Base-by-base conservation (phyloP, 2,888 invertebrate genomes). In the Eueremaeus valkanovi region DNA sequence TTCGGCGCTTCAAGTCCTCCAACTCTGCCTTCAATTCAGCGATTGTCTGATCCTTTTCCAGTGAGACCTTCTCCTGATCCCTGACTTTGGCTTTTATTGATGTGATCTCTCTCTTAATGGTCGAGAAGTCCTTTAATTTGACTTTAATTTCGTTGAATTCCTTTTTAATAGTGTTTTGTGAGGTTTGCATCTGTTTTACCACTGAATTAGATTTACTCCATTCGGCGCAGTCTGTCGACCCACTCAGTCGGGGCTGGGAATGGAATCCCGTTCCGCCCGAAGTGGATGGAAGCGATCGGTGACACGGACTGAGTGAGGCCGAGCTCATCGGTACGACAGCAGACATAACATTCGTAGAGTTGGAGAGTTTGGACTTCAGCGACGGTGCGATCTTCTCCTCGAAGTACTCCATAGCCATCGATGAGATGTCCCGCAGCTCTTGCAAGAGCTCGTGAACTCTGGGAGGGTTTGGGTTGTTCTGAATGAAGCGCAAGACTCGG, bases 331-430 rank as follows among this genome's bases (percentile, higher is more conserved):
- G 21, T 3, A 40, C 45, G 18, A 66, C 61, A 6, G 68, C 13
- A 3, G 73, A 24, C 1, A 61, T 51, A 2, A 1, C 29, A 73
- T 9, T n/a, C 1, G 21, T 68, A 2, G 73, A n/a, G 18, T 16
- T 18, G 6, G 33, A 31, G 13, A 66, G 11, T 49, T 68, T 42
- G 29, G 11, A 33, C 78, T 88, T 85, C n/a, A 87, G 81, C 40
- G 82, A 82, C 13, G 90, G 89, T 73, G 88, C 84, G 78, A 95
- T 92, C 82, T 92, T 90, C 81, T 95, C 95, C 82, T 95, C 95
- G 82, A 95, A 95, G 83, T 95, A 93, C 82, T 95, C 95, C 86
- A 95, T 95, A 0, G 95, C 95, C 93, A 93, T 93, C 77, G 93
- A 93, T 45, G 94, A 94, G 78, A 95, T 92, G 81, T 95, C 95